Percentiles rank a stretch among this genome's conserved stretches.
Conservation (phyloP, 1,140 invertebrate species). For the Atta cephalotes region DNA sequence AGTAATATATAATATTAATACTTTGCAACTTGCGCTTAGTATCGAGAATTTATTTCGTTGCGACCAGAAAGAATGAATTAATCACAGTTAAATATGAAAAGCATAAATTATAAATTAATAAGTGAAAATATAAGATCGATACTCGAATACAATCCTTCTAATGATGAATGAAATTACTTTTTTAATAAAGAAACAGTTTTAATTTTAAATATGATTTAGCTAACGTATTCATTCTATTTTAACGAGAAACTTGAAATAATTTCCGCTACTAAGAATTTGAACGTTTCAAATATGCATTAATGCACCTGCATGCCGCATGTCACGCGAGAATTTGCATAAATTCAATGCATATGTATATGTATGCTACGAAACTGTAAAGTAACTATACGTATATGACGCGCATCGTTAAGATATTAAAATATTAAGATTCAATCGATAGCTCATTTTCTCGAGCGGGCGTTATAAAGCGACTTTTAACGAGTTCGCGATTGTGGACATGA, state of each 20-base stretch:
- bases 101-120: not conserved
- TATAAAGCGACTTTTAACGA: constrained; percentile 48
- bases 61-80: not conserved
- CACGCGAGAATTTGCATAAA: constrained; percentile 27
- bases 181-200: not conserved
- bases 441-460: constrained; percentile 26
- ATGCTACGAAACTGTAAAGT: not conserved
- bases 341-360: constrained; percentile 10
- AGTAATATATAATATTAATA: not conserved
- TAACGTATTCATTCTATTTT: not conserved
- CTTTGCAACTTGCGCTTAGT: not conserved
- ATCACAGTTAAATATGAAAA: not conserved
- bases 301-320: not conserved
- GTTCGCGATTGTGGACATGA: constrained; percentile 24
- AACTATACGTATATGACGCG: not conserved
- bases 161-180: not conserved
- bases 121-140: not conserved
- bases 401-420: constrained; percentile 28
- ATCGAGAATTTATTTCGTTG: constrained; percentile 18
- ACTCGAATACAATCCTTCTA: not conserved
- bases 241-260: not conserved
- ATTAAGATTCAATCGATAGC: constrained; percentile 47
- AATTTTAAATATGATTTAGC: not conserved
- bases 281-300: constrained; percentile 8
- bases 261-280: constrained; percentile 8